A percentile compares a stretch with the other conserved stretches of the same genome.
Evolutionary conservation across 2,797 vertebrate species (phyloP).

Genomic region (Pampus argenteus): DNA sequence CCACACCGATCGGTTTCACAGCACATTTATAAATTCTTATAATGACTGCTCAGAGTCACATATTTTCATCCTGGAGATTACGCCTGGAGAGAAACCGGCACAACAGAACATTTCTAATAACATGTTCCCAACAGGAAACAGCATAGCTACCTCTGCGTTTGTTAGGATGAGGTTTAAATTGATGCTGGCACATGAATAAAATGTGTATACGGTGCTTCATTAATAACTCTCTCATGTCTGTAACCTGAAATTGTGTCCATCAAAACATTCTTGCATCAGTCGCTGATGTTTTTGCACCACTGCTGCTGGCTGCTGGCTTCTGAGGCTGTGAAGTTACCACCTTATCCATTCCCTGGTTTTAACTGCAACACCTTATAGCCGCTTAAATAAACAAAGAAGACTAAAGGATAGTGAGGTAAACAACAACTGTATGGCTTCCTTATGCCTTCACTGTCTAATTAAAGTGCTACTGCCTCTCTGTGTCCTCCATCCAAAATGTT

Average conservation of each 20-base stretch:
- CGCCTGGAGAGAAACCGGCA: slow-evolving; percentile 1
- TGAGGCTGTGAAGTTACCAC: background rate
- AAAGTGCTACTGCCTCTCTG: slow-evolving; percentile 15
- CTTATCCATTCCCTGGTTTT: slow-evolving; percentile 23
- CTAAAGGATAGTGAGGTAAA: slow-evolving; percentile 8
- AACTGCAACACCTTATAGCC: background rate
- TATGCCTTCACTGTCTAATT: slow-evolving; percentile 15
- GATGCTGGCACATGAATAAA: background rate
- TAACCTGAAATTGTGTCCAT: background rate
- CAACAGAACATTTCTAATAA: background rate
- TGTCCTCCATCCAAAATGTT: slow-evolving; percentile 38
- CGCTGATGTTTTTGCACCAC: slow-evolving; percentile 8
- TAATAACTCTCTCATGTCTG: slow-evolving; percentile 12
- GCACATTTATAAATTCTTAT: background rate
- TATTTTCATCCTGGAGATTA: background rate
- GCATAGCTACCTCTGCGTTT: background rate
- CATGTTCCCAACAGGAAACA: background rate
- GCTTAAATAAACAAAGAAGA: slow-evolving; percentile 8
- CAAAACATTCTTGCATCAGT: slow-evolving; percentile 26
- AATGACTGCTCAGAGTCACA: background rate
- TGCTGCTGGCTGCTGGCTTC: slow-evolving; percentile 18
- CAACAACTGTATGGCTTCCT: slow-evolving; percentile 3
- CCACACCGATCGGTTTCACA: background rate
- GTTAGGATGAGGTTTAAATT: background rate
- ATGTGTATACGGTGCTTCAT: background rate